phyloP scores from a whole-genome alignment of 2,113 vertebrate species.

The Trichomycterus rosablanca region DNA sequence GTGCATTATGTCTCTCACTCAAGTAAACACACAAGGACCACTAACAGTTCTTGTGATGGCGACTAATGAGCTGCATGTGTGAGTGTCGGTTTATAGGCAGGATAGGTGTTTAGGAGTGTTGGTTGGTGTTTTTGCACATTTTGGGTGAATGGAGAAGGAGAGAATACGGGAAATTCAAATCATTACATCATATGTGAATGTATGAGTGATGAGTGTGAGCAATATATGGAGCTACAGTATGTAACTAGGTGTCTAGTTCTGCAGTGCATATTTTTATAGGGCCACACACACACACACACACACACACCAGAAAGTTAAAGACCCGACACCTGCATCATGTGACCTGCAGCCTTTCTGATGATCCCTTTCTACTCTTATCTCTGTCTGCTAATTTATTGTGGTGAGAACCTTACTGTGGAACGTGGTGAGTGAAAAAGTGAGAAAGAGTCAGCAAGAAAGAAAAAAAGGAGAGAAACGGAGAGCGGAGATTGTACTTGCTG shows the following conservation, averaged over 20 bases:
- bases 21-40: slow-evolving; percentile 39
- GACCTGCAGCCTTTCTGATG: not conserved
- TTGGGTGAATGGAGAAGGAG: not conserved
- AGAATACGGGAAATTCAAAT: no score
- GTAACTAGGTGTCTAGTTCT: no score
- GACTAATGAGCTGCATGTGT: slow-evolving; percentile 29
- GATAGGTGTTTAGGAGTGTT: not conserved
- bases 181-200: no score
- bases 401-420: slow-evolving; percentile 36
- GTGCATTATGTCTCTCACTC: slow-evolving; percentile 27
- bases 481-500: not conserved
- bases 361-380: slow-evolving; percentile 6
- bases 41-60: slow-evolving; percentile 37
- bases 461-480: not conserved
- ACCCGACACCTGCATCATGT: not conserved
- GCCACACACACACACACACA: not conserved
- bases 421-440: no score
- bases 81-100: slow-evolving; percentile 2
- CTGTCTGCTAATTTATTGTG: slow-evolving; percentile 59
- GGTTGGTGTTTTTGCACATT: slow-evolving; percentile 1
- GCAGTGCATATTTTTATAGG: no score
- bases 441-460: no score
- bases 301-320: slow-evolving; percentile 7
- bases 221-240: no score
- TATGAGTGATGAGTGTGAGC: no score